phyloP scores from a whole-genome alignment of 2,888 invertebrate genomes.

The Hipparchia sbordonii region DNA sequence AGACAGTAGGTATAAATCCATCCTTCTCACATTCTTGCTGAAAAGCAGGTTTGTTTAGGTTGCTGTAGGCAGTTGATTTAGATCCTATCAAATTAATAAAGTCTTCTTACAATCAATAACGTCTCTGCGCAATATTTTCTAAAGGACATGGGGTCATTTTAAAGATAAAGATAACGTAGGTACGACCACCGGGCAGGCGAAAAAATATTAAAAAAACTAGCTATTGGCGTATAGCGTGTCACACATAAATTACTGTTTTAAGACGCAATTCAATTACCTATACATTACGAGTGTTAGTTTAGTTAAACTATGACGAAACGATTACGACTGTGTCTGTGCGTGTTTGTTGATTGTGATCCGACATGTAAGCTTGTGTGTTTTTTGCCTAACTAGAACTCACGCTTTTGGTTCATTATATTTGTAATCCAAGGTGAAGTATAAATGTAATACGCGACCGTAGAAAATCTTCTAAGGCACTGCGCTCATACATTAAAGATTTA shows the following conservation, averaged over 20 bases:
- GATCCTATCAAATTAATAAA: background rate
- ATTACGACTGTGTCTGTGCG: constrained; percentile 58
- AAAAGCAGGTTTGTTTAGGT: too few relatives aligned
- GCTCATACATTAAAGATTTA: too few relatives aligned
- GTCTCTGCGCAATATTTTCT: constrained; percentile 16
- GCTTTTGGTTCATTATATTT: constrained; percentile 14
- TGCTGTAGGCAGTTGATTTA: background rate
- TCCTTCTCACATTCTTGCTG: too few relatives aligned
- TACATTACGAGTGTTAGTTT: constrained; percentile 51
- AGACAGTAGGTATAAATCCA: too few relatives aligned
- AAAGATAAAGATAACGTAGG: constrained; percentile 23
- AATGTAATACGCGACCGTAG: background rate
- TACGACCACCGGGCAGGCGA: constrained; percentile 18
- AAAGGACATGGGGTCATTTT: constrained; percentile 18
- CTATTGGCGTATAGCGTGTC: constrained; percentile 14
- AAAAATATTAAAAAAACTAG: constrained; percentile 6
- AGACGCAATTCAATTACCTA: constrained; percentile 27
- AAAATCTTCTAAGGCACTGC: background rate
- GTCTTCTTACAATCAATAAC: constrained; percentile 12
- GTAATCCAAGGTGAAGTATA: constrained; percentile 10
- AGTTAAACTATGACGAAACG: constrained; percentile 65
- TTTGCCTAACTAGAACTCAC: constrained; percentile 35
- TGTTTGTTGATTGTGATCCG: constrained; percentile 57
- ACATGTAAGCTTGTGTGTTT: constrained; percentile 55
- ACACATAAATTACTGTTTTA: constrained; percentile 8